phyloP scores from a whole-genome alignment of 2,888 invertebrate species.

The Pseudeuparius sepicola region DNA sequence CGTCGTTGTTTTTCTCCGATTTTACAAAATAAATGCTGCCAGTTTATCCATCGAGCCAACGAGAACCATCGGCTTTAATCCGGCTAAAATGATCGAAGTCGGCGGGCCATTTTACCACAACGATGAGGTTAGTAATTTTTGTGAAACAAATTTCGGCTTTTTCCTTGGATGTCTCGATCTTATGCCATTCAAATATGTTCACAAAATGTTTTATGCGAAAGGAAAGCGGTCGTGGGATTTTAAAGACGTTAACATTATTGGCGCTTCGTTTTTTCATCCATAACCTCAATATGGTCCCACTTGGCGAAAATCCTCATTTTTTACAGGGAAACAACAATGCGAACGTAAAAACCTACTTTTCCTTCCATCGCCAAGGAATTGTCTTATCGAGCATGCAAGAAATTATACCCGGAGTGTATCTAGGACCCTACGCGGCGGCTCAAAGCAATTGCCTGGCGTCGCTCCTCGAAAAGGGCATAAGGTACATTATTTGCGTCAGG shows the following conservation, averaged over 20 bases:
- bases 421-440: constrained; percentile 56
- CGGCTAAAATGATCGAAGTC: constrained; percentile 25
- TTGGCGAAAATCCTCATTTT: too few species aligned
- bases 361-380: too few species aligned
- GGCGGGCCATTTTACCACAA: constrained; percentile 23
- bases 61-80: constrained; percentile 1
- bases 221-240: too few species aligned
- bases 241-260: too few species aligned
- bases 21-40: too few species aligned
- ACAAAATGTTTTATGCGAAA: constrained; percentile 1
- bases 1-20: too few species aligned
- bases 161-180: constrained; percentile 6
- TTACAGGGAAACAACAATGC: too few species aligned
- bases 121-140: constrained; percentile 26
- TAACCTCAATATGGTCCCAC: too few species aligned
- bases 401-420: constrained; percentile 53
- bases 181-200: background rate
- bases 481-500: constrained; percentile 56
- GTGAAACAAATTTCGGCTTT: background rate
- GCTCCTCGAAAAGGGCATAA: constrained; percentile 46
- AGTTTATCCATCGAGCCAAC: too few species aligned
- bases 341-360: too few species aligned
- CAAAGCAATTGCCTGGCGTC: constrained; percentile 44
- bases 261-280: too few species aligned
- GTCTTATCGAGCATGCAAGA: constrained; percentile 54